Evolutionary conservation across 2,113 vertebrate genomes (phyloP), one percentile per base, ranked within the genome.

Genomic region (Indicator indicator): DNA sequence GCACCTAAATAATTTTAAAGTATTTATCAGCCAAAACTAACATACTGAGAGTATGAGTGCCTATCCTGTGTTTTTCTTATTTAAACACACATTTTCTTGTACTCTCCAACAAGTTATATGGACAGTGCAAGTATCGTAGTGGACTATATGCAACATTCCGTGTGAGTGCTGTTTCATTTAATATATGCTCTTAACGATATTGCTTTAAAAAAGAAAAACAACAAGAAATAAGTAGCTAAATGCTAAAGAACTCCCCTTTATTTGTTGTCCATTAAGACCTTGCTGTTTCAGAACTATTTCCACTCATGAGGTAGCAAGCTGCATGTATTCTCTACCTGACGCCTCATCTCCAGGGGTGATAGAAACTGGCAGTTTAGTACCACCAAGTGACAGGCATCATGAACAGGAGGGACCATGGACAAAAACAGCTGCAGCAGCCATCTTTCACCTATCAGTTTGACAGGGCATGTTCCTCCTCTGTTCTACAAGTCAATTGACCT

Each of bases 401-500:
- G 1, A 38, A 7, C 3, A 2, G 56, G 42, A 67, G 26, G 33
- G n/a, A 42, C 14, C 0, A 1, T 7, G 23, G n/a, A 24, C 3
- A 6, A 26, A 30, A 67, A 24, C 9, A 16, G 55, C 28, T 9
- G 36, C 58, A 44, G 42, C 24, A 14, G 16, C 13, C 6, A 5
- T 14, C 24, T 38, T 63, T 28, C 68, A 68, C 27, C 19, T 1
- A 24, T 8, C 7, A 5, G 6, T 19, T 16, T 27, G 24, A 46
- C 16, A 16, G 16, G 19, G 32, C 70, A 55, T 0, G 1, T 21
- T 32, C 24, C 11, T 19, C 7, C 7, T 1, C 0, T 33, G 42
- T 76, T 46, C 60, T 60, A 26, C 42, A 67, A 6, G 55, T 68
- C 19, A 11, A 74, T 28, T 21, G 30, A 55, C 48, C 14, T 46